Base-by-base conservation (phyloP, 2,888 invertebrate genomes). In the Auanema freiburgensis region DNA sequence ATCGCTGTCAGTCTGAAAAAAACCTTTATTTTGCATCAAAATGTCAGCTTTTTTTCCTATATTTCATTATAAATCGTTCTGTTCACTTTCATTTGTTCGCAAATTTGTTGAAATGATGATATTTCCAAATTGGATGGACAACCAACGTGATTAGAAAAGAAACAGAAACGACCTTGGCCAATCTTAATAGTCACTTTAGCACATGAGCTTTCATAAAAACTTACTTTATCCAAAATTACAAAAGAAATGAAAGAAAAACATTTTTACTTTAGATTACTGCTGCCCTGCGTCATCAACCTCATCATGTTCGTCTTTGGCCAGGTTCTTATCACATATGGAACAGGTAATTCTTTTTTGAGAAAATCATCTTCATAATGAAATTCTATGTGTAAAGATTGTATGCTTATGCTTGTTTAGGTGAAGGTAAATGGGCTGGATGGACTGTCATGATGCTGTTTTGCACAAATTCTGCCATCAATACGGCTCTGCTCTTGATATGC, bases 381-480 rank as follows among this genome's bases (percentile, higher is more conserved):
- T 11, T 25, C 18, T 6, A 18, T 40, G 16, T 12, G 14, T 21
- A 21, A 18, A 52, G 40, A 49, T 0, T 49, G 21, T 10, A 8
- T 24, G 8, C 14, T 8, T 12, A 10, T 18, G 6, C 40, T 25
- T 11, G 46, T 58, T 2, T 33, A 58, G 64, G 80, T 16, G 79
- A 79, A 58, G 80, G 80, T 41, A 79, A 78, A 65, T 80, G 80
- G 80, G 80, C 80, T n/a, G 79, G 79, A 11, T 80, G 77, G 66
- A 74, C 71, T 10, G 72, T 74, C 6, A 72, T 80, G 71, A 59
- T 80, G 4, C 66, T 80, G 1, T 80, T 80, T 58, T 71, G 72
- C 16, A 70, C 72, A 44, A 80, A 80, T 57, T 78, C 80, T 1
- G 79, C 80, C 24, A 71, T 81, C 24, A 80, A 80, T 51, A 78